A percentile compares a stretch with the other conserved stretches of the same genome.
Conservation (phyloP, 2,888 invertebrate genomes). For the Merodon equestris region DNA sequence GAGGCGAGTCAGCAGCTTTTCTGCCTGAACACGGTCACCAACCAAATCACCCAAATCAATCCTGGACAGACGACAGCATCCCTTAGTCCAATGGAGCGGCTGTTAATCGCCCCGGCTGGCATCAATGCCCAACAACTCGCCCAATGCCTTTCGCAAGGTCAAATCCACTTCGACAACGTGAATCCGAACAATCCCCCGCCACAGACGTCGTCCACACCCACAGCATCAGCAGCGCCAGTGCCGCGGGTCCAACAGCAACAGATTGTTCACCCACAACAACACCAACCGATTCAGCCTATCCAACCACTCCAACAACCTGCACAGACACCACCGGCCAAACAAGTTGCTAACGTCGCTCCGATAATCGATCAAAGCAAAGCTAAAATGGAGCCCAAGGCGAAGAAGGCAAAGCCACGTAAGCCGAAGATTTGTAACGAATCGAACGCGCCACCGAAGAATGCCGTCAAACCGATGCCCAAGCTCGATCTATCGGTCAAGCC, state of each 20-base stretch:
- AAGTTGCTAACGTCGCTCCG: conserved; percentile 78
- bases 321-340: conserved; percentile 73
- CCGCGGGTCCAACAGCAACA: conserved; percentile 76
- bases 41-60: conserved; percentile 79
- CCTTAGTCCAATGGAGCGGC: conserved; percentile 77
- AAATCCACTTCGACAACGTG: conserved; percentile 78
- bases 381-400: conserved; percentile 73
- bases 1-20: conserved; percentile 78
- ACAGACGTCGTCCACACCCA: conserved; percentile 71
- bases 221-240: conserved; percentile 39
- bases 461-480: conserved; percentile 78
- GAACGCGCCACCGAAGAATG: conserved; percentile 73
- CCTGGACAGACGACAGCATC: conserved; percentile 78
- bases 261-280: conserved; percentile 75
- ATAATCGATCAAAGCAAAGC: conserved; percentile 79
- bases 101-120: conserved; percentile 78
- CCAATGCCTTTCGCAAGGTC: conserved; percentile 78
- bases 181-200: conserved; percentile 71
- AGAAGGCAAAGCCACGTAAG: conserved; percentile 72
- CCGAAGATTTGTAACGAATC: conserved; percentile 65
- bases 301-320: conserved; percentile 71
- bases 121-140: conserved; percentile 79
- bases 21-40: conserved; percentile 78
- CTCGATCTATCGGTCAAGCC: conserved; percentile 77
- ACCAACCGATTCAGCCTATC: conserved; percentile 72